These are phyloP conservation scores for Spatula clypeata DNA, from an alignment of 2,797 vertebrate species.

Conservation along the genomic window DNA sequence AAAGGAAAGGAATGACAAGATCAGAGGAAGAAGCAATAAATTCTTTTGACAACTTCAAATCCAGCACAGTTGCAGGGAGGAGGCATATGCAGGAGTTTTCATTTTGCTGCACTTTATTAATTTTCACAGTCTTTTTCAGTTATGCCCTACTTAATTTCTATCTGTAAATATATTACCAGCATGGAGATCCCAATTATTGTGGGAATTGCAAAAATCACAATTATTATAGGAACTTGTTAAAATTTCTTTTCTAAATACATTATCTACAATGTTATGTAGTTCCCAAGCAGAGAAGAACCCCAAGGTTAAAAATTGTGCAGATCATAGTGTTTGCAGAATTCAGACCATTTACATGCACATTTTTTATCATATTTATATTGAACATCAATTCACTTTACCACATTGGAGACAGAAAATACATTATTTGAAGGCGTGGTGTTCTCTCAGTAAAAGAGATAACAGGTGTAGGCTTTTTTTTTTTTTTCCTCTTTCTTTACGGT, in stretches of 20 bases:
- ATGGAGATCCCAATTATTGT: neutral
- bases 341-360: neutral
- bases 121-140: constrained; percentile 13
- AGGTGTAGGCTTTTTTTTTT: neutral
- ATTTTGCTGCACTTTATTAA: constrained; percentile 26
- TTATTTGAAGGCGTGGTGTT: neutral
- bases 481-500: neutral
- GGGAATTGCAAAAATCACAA: neutral
- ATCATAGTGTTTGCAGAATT: neutral
- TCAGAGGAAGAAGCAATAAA: constrained; percentile 27
- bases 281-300: neutral
- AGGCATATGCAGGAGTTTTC: neutral
- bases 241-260: neutral
- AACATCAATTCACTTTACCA: neutral
- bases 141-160: constrained; percentile 49
- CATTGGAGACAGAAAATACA: neutral
- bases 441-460: neutral
- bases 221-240: constrained; percentile 1
- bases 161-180: constrained; percentile 18
- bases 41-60: constrained; percentile 64
- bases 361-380: neutral
- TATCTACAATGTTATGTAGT: neutral
- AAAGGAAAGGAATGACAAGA: constrained; percentile 35
- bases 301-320: neutral
- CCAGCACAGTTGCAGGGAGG: neutral